phyloP scores from a whole-genome alignment of 2,888 invertebrate species.

The Tetrapedia diversipes region DNA sequence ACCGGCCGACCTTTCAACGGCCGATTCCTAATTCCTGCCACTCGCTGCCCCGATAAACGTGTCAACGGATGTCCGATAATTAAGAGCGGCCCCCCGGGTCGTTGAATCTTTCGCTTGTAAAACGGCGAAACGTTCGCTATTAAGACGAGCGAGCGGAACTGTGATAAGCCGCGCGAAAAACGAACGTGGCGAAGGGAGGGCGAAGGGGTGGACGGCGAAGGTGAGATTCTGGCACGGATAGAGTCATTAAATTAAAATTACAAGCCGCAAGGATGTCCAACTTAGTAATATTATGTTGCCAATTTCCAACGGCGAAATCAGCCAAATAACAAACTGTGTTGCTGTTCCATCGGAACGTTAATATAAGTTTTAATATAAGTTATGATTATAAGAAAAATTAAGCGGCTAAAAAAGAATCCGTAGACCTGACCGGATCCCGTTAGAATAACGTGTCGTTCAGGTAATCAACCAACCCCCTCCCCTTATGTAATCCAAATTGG shows the following conservation, averaged over 20 bases:
- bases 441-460: too few species aligned
- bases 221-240: conserved; percentile 52
- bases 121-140: conserved; percentile 10
- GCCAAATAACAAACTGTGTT: conserved; percentile 25
- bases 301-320: conserved; percentile 43
- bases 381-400: too few species aligned
- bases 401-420: too few species aligned
- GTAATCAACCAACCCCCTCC: too few species aligned
- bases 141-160: conserved; percentile 14
- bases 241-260: conserved; percentile 56
- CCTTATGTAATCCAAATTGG: too few species aligned
- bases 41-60: conserved; percentile 39
- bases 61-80: conserved; percentile 42
- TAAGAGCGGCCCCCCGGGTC: conserved; percentile 20
- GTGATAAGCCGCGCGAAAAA: conserved; percentile 13
- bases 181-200: conserved; percentile 1
- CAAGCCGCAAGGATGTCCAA: conserved; percentile 35
- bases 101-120: conserved; percentile 28
- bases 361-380: too few species aligned
- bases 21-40: conserved; percentile 38
- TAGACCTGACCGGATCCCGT: too few species aligned
- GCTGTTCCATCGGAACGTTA: too few species aligned
- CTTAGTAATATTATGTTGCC: conserved; percentile 50
- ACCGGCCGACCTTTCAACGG: conserved; percentile 24
- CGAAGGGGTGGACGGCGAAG: conserved; percentile 17